Conservation (phyloP, 2,888 invertebrate species). For the Globia sparganii region DNA sequence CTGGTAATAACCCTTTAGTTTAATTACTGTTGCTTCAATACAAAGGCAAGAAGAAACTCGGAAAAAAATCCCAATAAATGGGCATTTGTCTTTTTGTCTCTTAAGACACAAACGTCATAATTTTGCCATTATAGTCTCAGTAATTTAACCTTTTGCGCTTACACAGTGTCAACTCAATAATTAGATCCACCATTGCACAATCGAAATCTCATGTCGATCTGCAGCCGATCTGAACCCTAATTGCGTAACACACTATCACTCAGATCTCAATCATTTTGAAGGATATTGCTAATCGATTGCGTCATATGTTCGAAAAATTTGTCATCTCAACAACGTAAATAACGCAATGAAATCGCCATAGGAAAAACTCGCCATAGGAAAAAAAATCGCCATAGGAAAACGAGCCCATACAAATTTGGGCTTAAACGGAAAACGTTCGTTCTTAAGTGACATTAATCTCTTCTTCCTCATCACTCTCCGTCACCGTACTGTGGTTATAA, state of each 20-base stretch:
- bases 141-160: not conserved
- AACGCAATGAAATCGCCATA: too few species aligned
- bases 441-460: constrained; percentile 76
- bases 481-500: constrained; percentile 94
- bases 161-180: not conserved
- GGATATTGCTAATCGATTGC: too few species aligned
- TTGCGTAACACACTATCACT: too few species aligned
- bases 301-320: too few species aligned
- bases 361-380: too few species aligned
- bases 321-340: too few species aligned
- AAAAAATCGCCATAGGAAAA: too few species aligned
- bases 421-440: too few species aligned
- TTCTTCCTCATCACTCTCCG: constrained; percentile 92
- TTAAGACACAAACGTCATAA: not conserved
- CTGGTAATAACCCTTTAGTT: not conserved
- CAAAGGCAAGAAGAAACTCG: not conserved
- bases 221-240: too few species aligned
- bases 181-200: too few species aligned
- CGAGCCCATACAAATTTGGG: too few species aligned
- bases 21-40: constrained; percentile 7
- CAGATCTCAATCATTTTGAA: too few species aligned
- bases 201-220: not conserved
- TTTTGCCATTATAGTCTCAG: not conserved
- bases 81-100: not conserved
- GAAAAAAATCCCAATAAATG: not conserved